Evolutionary conservation across 2,797 vertebrate species (phyloP), one percentile per base, ranked within the genome.

Genomic region (Microhierax caerulescens): DNA sequence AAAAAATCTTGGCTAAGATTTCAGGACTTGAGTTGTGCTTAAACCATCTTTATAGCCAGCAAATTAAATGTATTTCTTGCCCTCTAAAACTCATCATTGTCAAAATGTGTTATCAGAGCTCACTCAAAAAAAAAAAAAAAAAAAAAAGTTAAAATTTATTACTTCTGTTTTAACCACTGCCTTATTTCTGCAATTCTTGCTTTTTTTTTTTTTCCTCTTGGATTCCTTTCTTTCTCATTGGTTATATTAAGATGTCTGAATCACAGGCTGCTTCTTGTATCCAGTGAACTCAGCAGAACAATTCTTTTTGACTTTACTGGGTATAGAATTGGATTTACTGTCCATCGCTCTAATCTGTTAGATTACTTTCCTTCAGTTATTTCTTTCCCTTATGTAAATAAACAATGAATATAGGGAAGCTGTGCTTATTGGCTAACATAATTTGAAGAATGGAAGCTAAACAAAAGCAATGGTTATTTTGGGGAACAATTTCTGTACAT

Each of bases 261-360:
- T 59, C 51, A 84, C 34, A 56, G 34, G 28, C 47, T 90, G 69
- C 43, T 83, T 25, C 81, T 57, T 86, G 30, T 43, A 69, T 25
- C 50, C 65, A 59, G 23, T 91, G 83, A 95, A 92, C 36, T 84
- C 73, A 78, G 56, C 43, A 86, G 59, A 95, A 90, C 81, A 94
- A 88, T 69, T 95, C 63, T 54, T 96, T 92, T 73, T 82, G 85
- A 92, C 90, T 95, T 95, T 83, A 69, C 41, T 76, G 72, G 37
- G n/a, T 81, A 75, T 25, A 79, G 82, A 93, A 96, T 90, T 95
- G 85, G 82, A 93, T 97, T 97, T 97, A 86, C 85, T 92, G 73
- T 88, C 85, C 88, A 50, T 82, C 92, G 90, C 77, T 74, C 64
- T 94, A 86, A 95, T 94, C 76, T 85, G 51, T 81, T 92, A 95